phyloP scores from a whole-genome alignment of 2,113 vertebrate genomes.

The Struthio camelus region DNA sequence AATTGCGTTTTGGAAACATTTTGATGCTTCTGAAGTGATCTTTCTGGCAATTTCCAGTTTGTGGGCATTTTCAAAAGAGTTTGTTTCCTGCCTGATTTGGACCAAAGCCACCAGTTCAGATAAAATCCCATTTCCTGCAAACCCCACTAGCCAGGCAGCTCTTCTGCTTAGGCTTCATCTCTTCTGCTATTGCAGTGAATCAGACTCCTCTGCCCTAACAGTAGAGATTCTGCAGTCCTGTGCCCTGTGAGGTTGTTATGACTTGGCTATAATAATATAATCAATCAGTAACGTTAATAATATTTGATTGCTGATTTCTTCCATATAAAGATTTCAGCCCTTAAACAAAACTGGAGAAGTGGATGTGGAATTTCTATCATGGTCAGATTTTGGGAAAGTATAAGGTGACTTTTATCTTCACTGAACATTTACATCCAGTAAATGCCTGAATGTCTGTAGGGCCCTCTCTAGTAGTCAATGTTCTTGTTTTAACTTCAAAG shows the following conservation, averaged over 20 bases:
- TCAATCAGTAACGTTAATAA: not conserved
- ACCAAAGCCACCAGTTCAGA: not conserved
- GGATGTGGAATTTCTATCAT: not conserved
- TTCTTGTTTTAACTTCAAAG: constrained; percentile 39
- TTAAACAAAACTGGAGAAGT: not conserved
- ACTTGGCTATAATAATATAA: not conserved
- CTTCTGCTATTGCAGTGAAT: not conserved
- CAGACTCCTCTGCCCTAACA: not conserved
- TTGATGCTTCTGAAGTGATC: not conserved
- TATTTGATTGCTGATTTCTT: not conserved
- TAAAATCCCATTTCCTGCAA: constrained; percentile 31
- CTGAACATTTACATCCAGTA: constrained; percentile 29
- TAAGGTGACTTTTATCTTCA: constrained; percentile 45
- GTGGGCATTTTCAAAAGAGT: constrained; percentile 13
- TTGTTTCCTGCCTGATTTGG: constrained; percentile 46
- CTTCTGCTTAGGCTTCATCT: not conserved
- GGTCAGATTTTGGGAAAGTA: not conserved
- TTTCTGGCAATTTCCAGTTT: constrained; percentile 24
- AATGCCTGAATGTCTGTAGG: constrained; percentile 53
- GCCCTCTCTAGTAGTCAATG: not conserved
- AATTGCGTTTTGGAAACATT: not conserved
- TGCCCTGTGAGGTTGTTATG: not conserved
- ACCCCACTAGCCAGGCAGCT: not conserved
- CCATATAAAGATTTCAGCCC: not conserved
- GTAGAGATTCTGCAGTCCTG: not conserved